Base-by-base conservation (phyloP, 2,888 invertebrate genomes). In the Villa cingulata region DNA sequence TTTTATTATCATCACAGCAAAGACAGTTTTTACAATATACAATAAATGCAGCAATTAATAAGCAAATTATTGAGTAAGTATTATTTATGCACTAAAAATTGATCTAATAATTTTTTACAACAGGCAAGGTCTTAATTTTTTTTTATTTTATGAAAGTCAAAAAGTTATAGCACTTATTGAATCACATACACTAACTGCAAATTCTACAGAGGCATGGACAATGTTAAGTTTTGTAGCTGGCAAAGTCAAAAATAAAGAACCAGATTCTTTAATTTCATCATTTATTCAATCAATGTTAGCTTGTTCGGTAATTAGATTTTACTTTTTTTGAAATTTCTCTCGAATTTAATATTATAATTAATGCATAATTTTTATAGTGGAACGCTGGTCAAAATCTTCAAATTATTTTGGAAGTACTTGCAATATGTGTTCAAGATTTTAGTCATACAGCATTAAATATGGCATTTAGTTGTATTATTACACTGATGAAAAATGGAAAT, bases 171-270 rank as follows among this genome's bases (percentile, higher is more conserved):
- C 60, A 23, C 58, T 59, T 1, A 61, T 68, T 29, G 64, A 68
- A 48, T 66, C 68, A 0, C 66, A 68, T 50, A 53, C 66, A 18
- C 53, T 60, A 17, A 65, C 66, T 0, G 58, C 62, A 2, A 66
- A 66, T 54, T 67, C 64, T 6, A 65, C 65, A 1, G 68, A 68
- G 50, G 68, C 68, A 2, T 68, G 68, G 68, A 58, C 62, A 7
- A 49, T 68, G 19, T 54, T 68, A 2, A 65, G 64, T 51, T 64
- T 66, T 16, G 61, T 68, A 39, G 62, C 62, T 7, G 63, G 62
- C 5, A 67, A 66, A 45, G 56, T 66, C 12, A 60, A 58, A 50
- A 59, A 57, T 45, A 59, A 57, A 20, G 59, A 62, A 46, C 62
- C 62, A 15, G 68, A 68, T 49, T 57, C 63, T 1, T 53, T 66